A percentile compares a stretch with the other conserved stretches of the same genome.
Conservation (phyloP, 2,113 vertebrate species). For the Ptilorrhoa leucosticta region DNA sequence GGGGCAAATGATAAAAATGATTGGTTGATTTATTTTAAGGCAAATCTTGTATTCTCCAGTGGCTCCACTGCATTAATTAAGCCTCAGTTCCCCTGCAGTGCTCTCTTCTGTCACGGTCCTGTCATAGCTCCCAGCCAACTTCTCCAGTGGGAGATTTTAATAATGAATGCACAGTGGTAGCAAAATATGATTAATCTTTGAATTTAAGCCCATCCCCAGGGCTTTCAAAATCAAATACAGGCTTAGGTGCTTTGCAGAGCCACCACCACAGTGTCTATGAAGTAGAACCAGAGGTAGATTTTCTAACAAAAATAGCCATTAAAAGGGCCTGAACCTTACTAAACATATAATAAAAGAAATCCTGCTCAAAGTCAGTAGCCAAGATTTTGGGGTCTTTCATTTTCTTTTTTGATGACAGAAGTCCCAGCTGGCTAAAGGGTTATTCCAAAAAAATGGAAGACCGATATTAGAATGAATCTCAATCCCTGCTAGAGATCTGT, state of each 20-base stretch:
- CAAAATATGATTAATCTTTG: neutral
- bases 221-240: neutral
- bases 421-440: neutral
- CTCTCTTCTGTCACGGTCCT: neutral
- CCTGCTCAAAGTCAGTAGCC: neutral
- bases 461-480: neutral
- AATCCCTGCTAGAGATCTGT: neutral
- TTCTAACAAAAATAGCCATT: neutral
- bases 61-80: neutral
- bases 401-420: neutral
- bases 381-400: neutral
- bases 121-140: neutral
- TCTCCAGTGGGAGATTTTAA: neutral
- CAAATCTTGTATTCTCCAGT: neutral
- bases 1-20: neutral
- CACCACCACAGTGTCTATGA: neutral
- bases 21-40: neutral
- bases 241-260: neutral
- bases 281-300: neutral
- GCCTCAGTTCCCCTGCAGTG: neutral
- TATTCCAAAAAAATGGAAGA: neutral
- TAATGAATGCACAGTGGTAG: neutral
- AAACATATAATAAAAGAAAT: neutral
- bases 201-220: neutral
- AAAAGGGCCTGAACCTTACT: neutral